A percentile compares a stretch with the other conserved stretches of the same genome.
phyloP scores from a whole-genome alignment of 2,797 vertebrate genomes.

The Telmatherina bonti region DNA sequence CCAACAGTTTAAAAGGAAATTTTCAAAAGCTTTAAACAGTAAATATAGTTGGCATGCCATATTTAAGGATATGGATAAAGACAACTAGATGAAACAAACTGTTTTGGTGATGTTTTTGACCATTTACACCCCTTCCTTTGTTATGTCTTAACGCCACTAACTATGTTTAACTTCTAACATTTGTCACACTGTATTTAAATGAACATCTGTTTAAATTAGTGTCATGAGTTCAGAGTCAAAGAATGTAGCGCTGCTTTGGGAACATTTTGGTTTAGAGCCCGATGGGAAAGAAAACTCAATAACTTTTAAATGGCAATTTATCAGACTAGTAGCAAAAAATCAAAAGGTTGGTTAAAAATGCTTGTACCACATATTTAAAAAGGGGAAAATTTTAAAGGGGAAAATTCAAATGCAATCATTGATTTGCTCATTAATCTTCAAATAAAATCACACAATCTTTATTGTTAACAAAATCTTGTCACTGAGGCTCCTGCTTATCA shows the following conservation, averaged over 20 bases:
- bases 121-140: not conserved
- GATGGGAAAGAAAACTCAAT: not conserved
- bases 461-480: not conserved
- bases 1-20: conserved; percentile 28
- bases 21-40: not conserved
- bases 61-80: not conserved
- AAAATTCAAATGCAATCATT: not conserved
- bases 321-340: not conserved
- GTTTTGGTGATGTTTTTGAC: not conserved
- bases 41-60: not conserved
- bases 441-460: not conserved
- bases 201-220: not conserved
- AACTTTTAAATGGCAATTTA: not conserved
- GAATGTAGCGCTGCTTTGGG: not conserved
- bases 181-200: not conserved
- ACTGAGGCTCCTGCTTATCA: not conserved
- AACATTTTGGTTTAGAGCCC: not conserved
- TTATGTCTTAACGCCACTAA: not conserved
- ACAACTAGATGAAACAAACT: not conserved
- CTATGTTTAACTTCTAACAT: not conserved
- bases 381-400: not conserved
- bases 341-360: not conserved
- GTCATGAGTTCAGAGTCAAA: not conserved
- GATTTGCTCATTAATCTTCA: not conserved
- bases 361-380: not conserved